These are phyloP conservation scores for Platygyra sinensis DNA, from an alignment of 64 coral and sea anemone genomes.

Conservation along the genomic window DNA sequence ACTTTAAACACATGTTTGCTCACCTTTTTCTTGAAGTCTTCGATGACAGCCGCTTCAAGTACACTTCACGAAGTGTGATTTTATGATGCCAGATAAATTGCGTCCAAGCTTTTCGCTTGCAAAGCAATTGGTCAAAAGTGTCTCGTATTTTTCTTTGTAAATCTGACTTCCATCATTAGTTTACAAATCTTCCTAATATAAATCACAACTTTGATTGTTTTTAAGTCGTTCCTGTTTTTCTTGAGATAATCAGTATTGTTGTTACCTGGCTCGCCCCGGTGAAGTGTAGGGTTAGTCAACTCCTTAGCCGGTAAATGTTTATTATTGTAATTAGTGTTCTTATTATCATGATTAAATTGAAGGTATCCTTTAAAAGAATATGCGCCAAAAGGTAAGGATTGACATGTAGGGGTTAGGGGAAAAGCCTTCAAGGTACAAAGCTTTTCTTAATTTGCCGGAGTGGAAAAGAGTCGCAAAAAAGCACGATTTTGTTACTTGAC, in stretches of 20 bases:
- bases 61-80: background rate
- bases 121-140: background rate
- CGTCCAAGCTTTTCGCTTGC: background rate
- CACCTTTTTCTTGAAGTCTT: background rate
- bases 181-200: background rate
- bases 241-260: background rate
- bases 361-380: background rate
- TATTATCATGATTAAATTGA: background rate
- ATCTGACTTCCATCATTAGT: background rate
- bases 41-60: background rate
- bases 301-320: background rate
- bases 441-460: too few relatives aligned
- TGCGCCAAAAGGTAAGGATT: conserved; percentile 18
- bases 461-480: too few relatives aligned
- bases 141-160: background rate
- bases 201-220: background rate
- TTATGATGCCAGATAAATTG: background rate
- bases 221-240: too few relatives aligned
- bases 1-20: background rate
- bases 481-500: too few relatives aligned
- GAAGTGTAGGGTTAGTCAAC: conserved; percentile 6
- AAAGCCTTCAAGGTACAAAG: background rate
- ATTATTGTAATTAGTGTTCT: background rate
- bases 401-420: conserved; percentile 35
- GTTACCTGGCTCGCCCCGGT: background rate